Base-by-base conservation (phyloP, 2,888 invertebrate species). In the Anaspis maculata region DNA sequence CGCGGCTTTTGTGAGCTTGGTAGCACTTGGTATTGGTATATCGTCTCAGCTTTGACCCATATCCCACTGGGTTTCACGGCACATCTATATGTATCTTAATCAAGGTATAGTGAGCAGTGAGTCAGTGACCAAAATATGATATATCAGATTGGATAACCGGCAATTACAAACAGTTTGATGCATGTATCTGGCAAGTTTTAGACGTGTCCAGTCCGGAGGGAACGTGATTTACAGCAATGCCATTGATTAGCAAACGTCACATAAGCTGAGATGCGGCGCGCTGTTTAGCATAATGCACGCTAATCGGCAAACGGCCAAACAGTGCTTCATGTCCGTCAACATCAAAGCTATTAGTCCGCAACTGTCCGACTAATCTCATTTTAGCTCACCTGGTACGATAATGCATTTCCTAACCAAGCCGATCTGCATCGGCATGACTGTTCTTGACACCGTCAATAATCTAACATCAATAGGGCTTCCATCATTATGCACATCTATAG, bases 281-380 rank as follows among this genome's bases (percentile, higher is more conserved):
- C 52, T 59, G 54, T 61, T 62, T 61, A 61, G 56, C 61, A 61
- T 61, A 61, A 61, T 59, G 59, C 53, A 51, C 51, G 52, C 49
- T 61, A 60, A 61, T 60, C 60, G 56, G 52, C 51, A 55, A 54
- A 55, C 54, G 52, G 41, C 49, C 52, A 52, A 56, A 55, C 49
- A 51, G 46, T 47, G 51, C 41, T 52, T 40, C 43, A 44, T 49
- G 54, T 54, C 55, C 51, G 48, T 58, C 52, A 40, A 39, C 56
- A 56, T 59, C 57, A 57, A 59, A 55, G 51, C 56, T 52, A 59
- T 59, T 59, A 59, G 49, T 46, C 42, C 39, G 42, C 39, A 45
- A 42, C 37, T 41, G 40, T 42, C 39, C 33, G 37, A 43, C 41
- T 54, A 56, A 54, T 52, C 49, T 48, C 45, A 39, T 53, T 51